Evolutionary conservation across 2,797 vertebrate species (phyloP).

Genomic region (Phrynocephalus vlangalii): DNA sequence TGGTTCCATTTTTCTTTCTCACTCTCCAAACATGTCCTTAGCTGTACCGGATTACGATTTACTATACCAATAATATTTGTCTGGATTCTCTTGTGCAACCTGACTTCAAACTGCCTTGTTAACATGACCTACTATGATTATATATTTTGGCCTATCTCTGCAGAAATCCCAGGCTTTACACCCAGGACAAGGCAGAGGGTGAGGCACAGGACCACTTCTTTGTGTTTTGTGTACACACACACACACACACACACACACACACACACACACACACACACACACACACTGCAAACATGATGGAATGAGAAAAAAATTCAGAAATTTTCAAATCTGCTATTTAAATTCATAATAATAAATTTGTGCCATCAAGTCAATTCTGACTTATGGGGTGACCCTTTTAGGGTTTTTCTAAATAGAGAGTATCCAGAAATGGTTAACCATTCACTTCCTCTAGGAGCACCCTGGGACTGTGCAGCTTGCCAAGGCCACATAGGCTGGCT

Average conservation of each 20-base stretch:
- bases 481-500: no score
- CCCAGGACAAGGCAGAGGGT: no score
- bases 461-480: no score
- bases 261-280: no score
- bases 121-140: background rate
- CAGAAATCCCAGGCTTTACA: background rate
- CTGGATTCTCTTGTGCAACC: background rate
- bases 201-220: no score
- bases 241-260: no score
- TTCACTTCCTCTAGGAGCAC: background rate
- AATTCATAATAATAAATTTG: no score
- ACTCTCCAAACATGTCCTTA: background rate
- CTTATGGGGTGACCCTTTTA: no score
- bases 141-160: background rate
- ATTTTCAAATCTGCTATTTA: no score
- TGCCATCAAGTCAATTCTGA: no score
- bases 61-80: background rate
- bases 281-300: conserved; percentile 33
- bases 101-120: background rate
- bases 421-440: background rate
- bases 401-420: no score
- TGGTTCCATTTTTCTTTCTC: background rate
- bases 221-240: no score
- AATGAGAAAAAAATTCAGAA: background rate
- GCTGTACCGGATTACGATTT: background rate